Evolutionary conservation across 1,140 invertebrate genomes (phyloP), one percentile per base, ranked within the genome.

Genomic region (Uloborus diversus): DNA sequence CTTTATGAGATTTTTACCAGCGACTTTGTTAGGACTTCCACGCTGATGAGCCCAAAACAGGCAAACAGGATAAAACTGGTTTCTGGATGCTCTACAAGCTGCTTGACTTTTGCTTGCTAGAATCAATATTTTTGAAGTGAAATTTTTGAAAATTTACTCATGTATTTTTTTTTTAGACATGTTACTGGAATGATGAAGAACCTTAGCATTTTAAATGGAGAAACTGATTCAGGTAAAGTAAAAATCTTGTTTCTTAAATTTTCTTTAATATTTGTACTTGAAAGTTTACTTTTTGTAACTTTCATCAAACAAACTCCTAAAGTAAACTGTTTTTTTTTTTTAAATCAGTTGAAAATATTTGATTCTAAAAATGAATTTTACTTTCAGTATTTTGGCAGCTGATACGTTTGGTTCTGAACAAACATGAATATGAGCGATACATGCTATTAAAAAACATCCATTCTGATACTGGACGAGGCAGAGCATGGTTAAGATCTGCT

Each of bases 371-470:
- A 42, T 42, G 1, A 13, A 42, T 42, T 42, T 42, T 42, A 17
- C 37, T 53, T 79, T 3, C 56, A 80, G 87, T 89, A 47, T 88
- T 92, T 82, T 89, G 87, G 88, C 83, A 85, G 59, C 86, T 87
- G 84, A 85, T 88, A 13, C 49, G 71, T 81, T 85, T 88, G 76
- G 90, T 93, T 84, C 85, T 96, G 33, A 96, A 93, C 56, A 92
- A 92, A 87, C 94, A 96, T 87, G 95, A 97, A 85, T 90, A 92
- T 82, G 93, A 96, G 85, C 89, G 95, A 80, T 96, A 94, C 86
- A 89, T 90, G 79, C 89, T 92, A n/a, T 87, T 97, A 32, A 91
- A 92, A 83, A 91, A 92, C 82, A 92, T 97, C 17, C 91, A 91
- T 82, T 94, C 93, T 23, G 94, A 94, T 23, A 89, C 93, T 81